A percentile compares a stretch with the other conserved stretches of the same genome.
phyloP scores from a whole-genome alignment of 2,113 vertebrate species.

The Melospiza melodia region DNA sequence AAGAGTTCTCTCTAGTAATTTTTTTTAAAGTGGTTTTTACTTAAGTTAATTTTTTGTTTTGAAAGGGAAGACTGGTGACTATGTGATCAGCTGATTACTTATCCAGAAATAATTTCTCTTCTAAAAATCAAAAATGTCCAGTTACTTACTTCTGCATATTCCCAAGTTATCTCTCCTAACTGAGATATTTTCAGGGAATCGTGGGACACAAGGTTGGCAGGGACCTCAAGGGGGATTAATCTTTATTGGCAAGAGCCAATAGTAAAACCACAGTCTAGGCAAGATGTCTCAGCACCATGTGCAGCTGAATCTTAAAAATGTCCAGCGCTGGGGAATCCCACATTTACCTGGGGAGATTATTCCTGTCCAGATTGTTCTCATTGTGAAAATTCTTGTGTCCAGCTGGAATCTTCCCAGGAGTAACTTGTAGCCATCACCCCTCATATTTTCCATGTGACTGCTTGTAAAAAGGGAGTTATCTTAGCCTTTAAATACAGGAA shows the following conservation, averaged over 20 bases:
- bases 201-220: background rate
- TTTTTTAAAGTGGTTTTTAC: background rate
- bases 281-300: background rate
- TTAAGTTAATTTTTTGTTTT: background rate
- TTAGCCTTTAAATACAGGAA: background rate
- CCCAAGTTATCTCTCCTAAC: background rate
- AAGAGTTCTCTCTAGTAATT: background rate
- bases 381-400: background rate
- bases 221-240: too few species aligned
- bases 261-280: background rate
- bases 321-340: fast-evolving
- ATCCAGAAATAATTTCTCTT: background rate
- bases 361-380: background rate
- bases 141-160: background rate
- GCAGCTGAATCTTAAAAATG: background rate
- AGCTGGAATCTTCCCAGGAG: background rate
- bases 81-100: background rate
- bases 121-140: background rate
- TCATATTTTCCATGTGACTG: background rate
- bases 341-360: background rate
- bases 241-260: background rate
- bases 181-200: background rate
- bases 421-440: background rate
- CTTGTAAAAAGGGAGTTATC: background rate
- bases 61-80: background rate